Base-by-base conservation (phyloP, 2,113 vertebrate genomes). In the Crotalus tigris region DNA sequence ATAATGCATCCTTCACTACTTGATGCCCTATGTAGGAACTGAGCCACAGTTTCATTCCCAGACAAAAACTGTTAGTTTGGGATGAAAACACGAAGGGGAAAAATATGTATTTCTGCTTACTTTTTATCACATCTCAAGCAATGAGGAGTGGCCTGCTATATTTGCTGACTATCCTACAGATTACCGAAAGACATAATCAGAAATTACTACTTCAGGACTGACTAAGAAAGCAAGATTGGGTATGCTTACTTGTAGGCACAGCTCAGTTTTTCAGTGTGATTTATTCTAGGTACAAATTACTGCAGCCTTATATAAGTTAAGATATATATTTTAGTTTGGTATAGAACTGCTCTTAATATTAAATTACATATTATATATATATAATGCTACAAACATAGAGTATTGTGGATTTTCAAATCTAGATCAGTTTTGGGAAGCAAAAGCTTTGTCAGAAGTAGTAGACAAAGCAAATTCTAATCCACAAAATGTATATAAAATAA, bases 301-400 rank as follows among this genome's bases (percentile, higher is more conserved):
- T 85, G 69, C n/a, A 26, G 90, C 24, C 69, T 64, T 39, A 89
- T 59, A 59, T 59, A 24, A 46, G 13, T 61, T 61, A 24, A 53
- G 29, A 54, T 39, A 23, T 64, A 55, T 91, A 0, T 95, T 95
- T 95, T 59, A 55, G n/a, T 59, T 55, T 61, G 44, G 90, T 92
- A 23, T 91, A 75, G 91, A 58, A 90, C 51, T 90, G 64, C 91
- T 94, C 88, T 87, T 58, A 51, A 59, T 94, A 61, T 23, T 0
- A 1, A 94, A 33, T 11, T 88, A 39, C 11, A 46, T 91, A 0
- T 95, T 96, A 93, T 53, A 55, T 49, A 6, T 49, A 7, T 51
- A 51, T 51, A 26, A 64, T 46, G 57, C 58, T 49, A 49, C 12
- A 61, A 90, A 44, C 2, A 61, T 29, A 55, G 54, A 54, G 10